Evolutionary conservation across 2,113 vertebrate genomes (phyloP), one percentile per base, ranked within the genome.

Genomic region (Hypanus sabinus): DNA sequence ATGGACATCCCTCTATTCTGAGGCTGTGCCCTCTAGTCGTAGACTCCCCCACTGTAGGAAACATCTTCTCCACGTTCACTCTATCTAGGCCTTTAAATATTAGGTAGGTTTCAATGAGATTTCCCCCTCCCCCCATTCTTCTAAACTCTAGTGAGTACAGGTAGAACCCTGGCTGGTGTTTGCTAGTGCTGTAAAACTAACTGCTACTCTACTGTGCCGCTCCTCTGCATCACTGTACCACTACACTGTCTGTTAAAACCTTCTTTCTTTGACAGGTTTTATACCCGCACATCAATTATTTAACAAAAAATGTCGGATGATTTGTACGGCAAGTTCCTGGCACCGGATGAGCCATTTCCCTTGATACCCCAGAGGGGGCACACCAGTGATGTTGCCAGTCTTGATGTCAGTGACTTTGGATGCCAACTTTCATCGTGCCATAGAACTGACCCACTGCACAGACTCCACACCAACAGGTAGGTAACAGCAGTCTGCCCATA

Each of bases 391-490:
- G 97, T 98, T 79, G 98, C 98, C 90, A 98, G 98, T 8, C 95
- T 99, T 95, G 98, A 99, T 77, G 98, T 98, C 95, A 99, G 98
- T 95, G 98, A 99, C 95, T 99, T 99, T 94, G 98, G 98, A 94
- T 99, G 97, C 96, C 98, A 98, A 94, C 96, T 99, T 14, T 99
- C 98, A 0, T 99, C 98, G 1, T 99, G 98, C 96, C 98, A 99
- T 96, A 96, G 98, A 94, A 99, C 98, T 3, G 98, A 99, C 95
- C 98, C 98, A 1, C 96, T 99, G 36, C 98, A 96, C 94, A 98
- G 98, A 94, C 98, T 99, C 96, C 97, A 99, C 95, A 98, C 97
- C 95, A 98, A 98, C 97, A 98, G 98, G 98, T 97, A 94, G 94
- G 94, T 83, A 22, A 33, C 12, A 12, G 87, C 9, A 46, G 24